A percentile compares a stretch with the other conserved stretches of the same genome.
Conservation (phyloP, 2,113 vertebrate species). For the Corydoras sp. region DNA sequence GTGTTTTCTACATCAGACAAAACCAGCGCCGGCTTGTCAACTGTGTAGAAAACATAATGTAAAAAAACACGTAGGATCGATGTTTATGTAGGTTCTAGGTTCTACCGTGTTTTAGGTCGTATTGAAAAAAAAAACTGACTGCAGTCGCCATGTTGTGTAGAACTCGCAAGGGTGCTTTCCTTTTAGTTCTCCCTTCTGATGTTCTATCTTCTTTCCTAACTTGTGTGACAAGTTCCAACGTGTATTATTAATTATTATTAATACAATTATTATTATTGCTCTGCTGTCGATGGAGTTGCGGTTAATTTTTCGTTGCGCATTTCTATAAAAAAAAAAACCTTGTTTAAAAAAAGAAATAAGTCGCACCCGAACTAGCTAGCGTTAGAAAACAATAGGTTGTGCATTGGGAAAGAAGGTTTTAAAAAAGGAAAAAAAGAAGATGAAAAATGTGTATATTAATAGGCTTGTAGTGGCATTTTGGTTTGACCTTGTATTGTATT, state of each 20-base stretch:
- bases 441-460: conserved; percentile 48
- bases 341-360: conserved; percentile 23
- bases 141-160: conserved; percentile 38
- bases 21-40: neutral
- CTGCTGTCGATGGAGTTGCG: conserved; percentile 36
- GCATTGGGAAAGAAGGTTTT: conserved; percentile 28
- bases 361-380: conserved; percentile 35
- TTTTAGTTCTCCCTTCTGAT: conserved; percentile 26
- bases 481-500: conserved; percentile 53
- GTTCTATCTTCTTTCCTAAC: conserved; percentile 42
- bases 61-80: conserved; percentile 9
- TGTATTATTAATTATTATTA: conserved; percentile 32
- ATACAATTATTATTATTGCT: conserved; percentile 10
- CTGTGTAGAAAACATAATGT: conserved; percentile 22
- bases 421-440: conserved; percentile 17
- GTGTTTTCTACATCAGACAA: conserved; percentile 9
- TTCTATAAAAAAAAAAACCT: conserved; percentile 27
- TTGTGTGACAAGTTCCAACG: conserved; percentile 46
- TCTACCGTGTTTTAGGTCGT: conserved; percentile 35
- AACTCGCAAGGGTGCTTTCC: conserved; percentile 31
- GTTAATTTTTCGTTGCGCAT: conserved; percentile 23
- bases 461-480: conserved; percentile 42
- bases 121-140: conserved; percentile 29
- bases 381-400: conserved; percentile 43
- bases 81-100: conserved; percentile 39